Conservation (phyloP, 1,140 invertebrate species). For the Sogatella furcifera region DNA sequence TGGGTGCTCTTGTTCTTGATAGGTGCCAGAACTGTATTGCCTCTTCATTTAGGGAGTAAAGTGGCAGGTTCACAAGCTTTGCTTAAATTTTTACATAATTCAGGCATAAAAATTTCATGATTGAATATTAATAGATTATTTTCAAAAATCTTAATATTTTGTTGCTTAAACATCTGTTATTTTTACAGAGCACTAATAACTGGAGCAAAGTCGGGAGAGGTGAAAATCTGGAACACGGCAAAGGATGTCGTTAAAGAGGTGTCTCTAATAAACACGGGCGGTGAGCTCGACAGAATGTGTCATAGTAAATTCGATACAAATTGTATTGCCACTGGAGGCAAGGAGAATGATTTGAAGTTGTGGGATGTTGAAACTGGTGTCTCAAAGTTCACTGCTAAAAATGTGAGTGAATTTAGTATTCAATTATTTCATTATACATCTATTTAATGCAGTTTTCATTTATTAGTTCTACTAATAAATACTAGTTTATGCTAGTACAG, state of each 20-base stretch:
- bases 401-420: constrained; percentile 45
- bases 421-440: too few relatives aligned
- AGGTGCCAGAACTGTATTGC: too few relatives aligned
- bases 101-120: not conserved
- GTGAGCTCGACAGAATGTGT: constrained; percentile 40
- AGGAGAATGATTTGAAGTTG: constrained; percentile 62
- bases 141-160: not conserved
- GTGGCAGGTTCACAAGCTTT: not conserved
- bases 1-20: too few relatives aligned
- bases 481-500: too few relatives aligned
- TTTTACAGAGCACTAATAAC: constrained; percentile 38
- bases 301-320: constrained; percentile 33
- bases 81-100: not conserved
- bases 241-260: constrained; percentile 28
- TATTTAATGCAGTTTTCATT: too few relatives aligned
- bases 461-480: too few relatives aligned
- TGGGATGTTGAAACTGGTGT: constrained; percentile 49
- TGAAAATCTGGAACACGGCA: constrained; percentile 38
- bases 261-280: constrained; percentile 31
- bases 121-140: too few relatives aligned
- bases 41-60: too few relatives aligned
- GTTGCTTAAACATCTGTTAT: constrained; percentile 13
- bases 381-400: constrained; percentile 54
- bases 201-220: constrained; percentile 42
- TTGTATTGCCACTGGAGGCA: constrained; percentile 56